Evolutionary conservation across 2,113 vertebrate species (phyloP).

Genomic region (Indicator indicator): DNA sequence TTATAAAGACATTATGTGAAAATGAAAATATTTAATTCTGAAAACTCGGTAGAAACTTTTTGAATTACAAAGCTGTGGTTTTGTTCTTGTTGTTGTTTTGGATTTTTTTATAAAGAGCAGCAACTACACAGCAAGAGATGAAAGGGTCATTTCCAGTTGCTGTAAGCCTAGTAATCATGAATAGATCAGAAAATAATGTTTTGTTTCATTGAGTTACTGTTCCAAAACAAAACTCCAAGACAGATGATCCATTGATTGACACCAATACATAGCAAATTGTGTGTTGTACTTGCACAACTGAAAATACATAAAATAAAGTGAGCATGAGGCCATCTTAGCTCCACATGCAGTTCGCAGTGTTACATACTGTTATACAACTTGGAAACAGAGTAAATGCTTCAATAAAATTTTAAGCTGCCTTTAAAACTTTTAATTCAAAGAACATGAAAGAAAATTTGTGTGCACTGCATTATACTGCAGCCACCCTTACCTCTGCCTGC

Average conservation of each 20-base stretch:
- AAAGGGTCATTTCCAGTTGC: background rate
- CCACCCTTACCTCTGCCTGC: slow-evolving; percentile 86
- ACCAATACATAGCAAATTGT: background rate
- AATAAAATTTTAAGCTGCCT: background rate
- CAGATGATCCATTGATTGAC: background rate
- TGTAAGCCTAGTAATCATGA: background rate
- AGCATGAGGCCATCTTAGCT: background rate
- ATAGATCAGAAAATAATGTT: background rate
- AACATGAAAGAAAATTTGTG: background rate
- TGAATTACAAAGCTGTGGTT: background rate
- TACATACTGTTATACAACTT: background rate
- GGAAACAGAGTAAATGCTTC: background rate
- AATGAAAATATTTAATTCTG: background rate
- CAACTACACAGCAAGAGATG: background rate
- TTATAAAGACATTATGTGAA: background rate
- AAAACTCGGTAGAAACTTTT: background rate
- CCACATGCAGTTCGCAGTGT: background rate
- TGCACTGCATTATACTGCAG: background rate
- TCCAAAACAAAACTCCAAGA: background rate
- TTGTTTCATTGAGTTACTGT: background rate
- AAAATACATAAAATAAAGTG: background rate
- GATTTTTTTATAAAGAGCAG: background rate
- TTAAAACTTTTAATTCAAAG: background rate
- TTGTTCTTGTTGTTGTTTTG: background rate
- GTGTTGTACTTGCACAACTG: background rate